Evolutionary conservation across 2,888 invertebrate genomes (phyloP), one percentile per base, ranked within the genome.

Genomic region (Cephus pulcher): DNA sequence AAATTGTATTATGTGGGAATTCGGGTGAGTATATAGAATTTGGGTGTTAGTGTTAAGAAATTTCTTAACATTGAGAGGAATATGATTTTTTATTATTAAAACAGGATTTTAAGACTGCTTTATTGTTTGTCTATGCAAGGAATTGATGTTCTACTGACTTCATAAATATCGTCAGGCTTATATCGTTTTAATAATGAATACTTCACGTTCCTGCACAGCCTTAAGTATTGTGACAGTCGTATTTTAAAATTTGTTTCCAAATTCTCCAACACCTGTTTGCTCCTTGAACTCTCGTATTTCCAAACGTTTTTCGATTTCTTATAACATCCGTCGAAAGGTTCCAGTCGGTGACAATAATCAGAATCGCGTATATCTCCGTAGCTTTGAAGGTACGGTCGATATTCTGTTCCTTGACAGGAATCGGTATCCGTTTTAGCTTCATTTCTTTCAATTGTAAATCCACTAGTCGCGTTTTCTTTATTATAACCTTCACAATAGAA

Each of bases 161-260:
- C 81, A 74, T 81, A 84, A 74, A 83, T 73, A 30, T 83, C 83
- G 69, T 85, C 78, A 1, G 79, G 37, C 68, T 78, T 81, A n/a
- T 86, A 73, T 33, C 82, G 83, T 74, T 82, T 86, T 30, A 84
- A 77, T 34, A 86, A 78, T 12, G 83, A 84, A 75, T 83, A 81
- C 71, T 86, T 86, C 1, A 85, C 84, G 71, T 77, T 86, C 68
- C 82, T 88, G 76, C 89, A 88, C 1, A 87, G 82, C 32, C 80
- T 82, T 12, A 86, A 84, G 74, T 88, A 89, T 71, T 84, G 83
- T 68, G 82, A 80, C 35, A 90, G 79, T 80, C 85, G 88, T 11
- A 80, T 77, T 76, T 84, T 81, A 11, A 89, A 84, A 69, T 86
- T 82, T 12, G 78, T 73, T 77, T 86, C 84, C 70, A 85, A 75